Evolutionary conservation across 2,797 vertebrate species (phyloP), one percentile per base, ranked within the genome.

Genomic region (Pangasius djambal): DNA sequence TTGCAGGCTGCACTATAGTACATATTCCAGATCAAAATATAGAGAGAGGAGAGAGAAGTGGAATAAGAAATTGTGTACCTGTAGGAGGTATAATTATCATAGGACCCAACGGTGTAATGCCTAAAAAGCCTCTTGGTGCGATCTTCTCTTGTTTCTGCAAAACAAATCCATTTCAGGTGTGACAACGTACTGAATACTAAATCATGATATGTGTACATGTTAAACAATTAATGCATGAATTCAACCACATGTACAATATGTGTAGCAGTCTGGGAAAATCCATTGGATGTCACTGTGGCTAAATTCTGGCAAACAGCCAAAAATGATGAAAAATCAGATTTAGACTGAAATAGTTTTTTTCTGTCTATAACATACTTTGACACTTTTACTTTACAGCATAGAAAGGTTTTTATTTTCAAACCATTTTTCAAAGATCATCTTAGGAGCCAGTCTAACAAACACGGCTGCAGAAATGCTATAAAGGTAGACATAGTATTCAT

Each of bases 81-180:
- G 96, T 97, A 97, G 59, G 98, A 99, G 91, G 97, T 97, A 96
- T 98, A 98, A 94, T 97, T 99, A 96, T 99, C 98, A 0, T 99
- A 99, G 20, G 98, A 99, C 69, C 98, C 98, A 78, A 99, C 98
- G 0, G 98, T 99, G 86, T 99, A 99, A 91, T 99, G 98, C 92
- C 98, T 97, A 93, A 99, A 99, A 89, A 99, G 97, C 52, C 98
- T 96, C 95, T 99, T 99, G 1, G 98, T 99, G 81, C 98, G 95
- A 93, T 99, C 98, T 93, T 99, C 98, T 90, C 98, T 96, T 2
- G 98, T 99, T 95, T 99, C 98, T 99, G 94, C 83, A 90, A 92
- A 94, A 94, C 86, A 89, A 57, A 86, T 55, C 15, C 77, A 83
- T 78, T 20, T 34, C 16, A 31, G 6, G 2, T 44, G 3, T 69